Evolutionary conservation across 2,888 invertebrate genomes (phyloP).

Genomic region (Scaptomyza parva): DNA sequence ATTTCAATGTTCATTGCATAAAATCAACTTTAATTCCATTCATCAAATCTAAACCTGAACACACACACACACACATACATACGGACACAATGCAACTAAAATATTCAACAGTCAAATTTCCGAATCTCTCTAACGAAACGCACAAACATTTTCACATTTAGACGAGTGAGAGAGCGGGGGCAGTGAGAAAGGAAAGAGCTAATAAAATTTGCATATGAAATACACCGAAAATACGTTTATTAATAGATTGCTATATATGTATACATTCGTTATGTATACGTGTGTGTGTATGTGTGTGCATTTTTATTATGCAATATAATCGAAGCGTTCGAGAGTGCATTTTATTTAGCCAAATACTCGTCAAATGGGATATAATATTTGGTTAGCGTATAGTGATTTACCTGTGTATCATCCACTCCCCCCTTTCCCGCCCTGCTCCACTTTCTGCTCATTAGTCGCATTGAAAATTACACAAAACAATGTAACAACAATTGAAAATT

Average conservation of each 20-base stretch:
- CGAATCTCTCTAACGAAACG: neutral
- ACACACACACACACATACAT: neutral
- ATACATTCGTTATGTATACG: too few species aligned
- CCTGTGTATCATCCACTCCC: neutral
- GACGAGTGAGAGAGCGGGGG: neutral
- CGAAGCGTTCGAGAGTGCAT: constrained; percentile 32
- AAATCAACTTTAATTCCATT: constrained; percentile 11
- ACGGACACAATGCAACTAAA: constrained; percentile 4
- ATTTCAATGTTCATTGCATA: neutral
- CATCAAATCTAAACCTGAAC: constrained; percentile 10
- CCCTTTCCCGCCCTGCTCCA: neutral
- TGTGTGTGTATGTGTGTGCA: constrained; percentile 5
- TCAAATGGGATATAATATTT: constrained; percentile 18
- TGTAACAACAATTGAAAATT: constrained; percentile 52
- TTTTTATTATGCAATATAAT: constrained; percentile 33
- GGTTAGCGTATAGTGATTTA: neutral
- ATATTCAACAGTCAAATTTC: neutral
- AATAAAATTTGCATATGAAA: constrained; percentile 69
- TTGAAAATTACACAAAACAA: constrained; percentile 69
- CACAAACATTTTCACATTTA: constrained; percentile 6
- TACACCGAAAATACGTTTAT: constrained; percentile 64
- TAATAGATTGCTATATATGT: constrained; percentile 59
- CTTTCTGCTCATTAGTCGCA: constrained; percentile 61
- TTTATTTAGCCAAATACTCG: constrained; percentile 25
- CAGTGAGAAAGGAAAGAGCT: neutral